These are phyloP conservation scores for Anguilla rostrata DNA, from an alignment of 2,113 vertebrate genomes.

Conservation along the genomic window DNA sequence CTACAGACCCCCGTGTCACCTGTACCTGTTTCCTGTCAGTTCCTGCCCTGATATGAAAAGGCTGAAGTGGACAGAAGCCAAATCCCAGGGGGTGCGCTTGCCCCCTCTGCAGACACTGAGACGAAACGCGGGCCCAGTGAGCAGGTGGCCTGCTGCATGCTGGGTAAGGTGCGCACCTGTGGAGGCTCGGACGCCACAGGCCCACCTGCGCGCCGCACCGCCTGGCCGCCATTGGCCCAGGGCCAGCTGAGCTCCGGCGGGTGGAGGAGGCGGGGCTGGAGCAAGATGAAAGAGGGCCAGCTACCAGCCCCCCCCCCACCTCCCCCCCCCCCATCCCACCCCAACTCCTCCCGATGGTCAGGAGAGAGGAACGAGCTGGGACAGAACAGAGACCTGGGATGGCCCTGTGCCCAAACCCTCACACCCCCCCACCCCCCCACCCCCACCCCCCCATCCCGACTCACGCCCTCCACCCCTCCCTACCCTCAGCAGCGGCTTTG, in stretches of 20 bases:
- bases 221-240: not conserved
- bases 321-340: too few relatives aligned
- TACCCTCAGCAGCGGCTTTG: too few relatives aligned
- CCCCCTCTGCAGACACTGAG: not conserved
- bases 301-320: not conserved
- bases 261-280: not conserved
- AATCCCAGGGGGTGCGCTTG: not conserved
- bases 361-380: not conserved
- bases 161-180: not conserved
- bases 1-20: not conserved
- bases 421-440: not conserved
- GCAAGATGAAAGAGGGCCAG: constrained; percentile 7
- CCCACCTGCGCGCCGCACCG: not conserved
- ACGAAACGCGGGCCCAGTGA: constrained; percentile 40
- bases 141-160: not conserved
- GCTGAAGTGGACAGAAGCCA: not conserved
- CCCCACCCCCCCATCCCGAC: not conserved
- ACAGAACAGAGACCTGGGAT: not conserved
- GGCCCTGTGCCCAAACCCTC: too few relatives aligned
- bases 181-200: not conserved
- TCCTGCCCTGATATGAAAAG: not conserved
- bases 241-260: not conserved
- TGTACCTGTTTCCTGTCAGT: not conserved
- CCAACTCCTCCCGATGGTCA: not conserved
- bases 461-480: too few relatives aligned